These are phyloP conservation scores for Ciconia maguari DNA, from an alignment of 2,113 vertebrate genomes.

Conservation along the genomic window DNA sequence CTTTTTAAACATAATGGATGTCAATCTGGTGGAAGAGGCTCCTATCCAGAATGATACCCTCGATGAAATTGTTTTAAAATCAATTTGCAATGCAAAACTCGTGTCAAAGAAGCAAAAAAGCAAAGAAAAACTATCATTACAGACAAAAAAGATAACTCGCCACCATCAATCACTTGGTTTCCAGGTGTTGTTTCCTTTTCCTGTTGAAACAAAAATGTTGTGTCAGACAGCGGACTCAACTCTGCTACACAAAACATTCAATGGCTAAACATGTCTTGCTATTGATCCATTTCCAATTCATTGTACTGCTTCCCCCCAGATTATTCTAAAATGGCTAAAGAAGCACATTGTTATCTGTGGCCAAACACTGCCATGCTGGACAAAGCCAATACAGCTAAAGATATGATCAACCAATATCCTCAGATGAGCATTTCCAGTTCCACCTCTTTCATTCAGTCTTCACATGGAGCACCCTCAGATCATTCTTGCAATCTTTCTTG, in stretches of 20 bases:
- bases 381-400: slow-evolving; percentile 1
- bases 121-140: background rate
- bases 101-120: background rate
- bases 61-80: background rate
- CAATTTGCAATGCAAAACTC: background rate
- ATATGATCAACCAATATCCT: background rate
- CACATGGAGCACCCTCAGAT: background rate
- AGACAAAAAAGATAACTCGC: background rate
- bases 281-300: slow-evolving; percentile 52
- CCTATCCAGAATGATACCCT: background rate
- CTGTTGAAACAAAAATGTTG: slow-evolving; percentile 22
- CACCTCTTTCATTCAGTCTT: background rate
- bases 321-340: slow-evolving; percentile 43
- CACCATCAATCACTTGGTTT: background rate
- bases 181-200: slow-evolving; percentile 40
- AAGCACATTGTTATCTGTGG: background rate
- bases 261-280: background rate
- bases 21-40: background rate
- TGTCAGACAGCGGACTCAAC: slow-evolving; percentile 54
- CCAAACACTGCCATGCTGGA: background rate
- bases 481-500: background rate
- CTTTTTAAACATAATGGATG: background rate
- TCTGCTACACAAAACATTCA: slow-evolving; percentile 4
- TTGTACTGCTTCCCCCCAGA: slow-evolving; percentile 26
- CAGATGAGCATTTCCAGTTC: background rate